phyloP scores from a whole-genome alignment of 2,113 vertebrate species.

The Chloroceryle aenea region DNA sequence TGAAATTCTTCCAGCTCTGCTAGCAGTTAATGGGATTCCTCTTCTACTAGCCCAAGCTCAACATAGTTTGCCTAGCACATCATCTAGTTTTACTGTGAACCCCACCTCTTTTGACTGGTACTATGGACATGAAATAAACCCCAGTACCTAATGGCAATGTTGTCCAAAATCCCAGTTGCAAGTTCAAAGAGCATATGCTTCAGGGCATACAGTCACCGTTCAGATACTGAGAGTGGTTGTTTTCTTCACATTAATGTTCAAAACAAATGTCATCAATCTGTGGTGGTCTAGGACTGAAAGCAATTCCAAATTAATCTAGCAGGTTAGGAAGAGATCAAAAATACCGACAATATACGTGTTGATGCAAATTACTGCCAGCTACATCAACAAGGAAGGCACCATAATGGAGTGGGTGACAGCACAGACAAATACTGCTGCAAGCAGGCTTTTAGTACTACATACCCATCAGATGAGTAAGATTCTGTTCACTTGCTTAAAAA shows the following conservation, averaged over 20 bases:
- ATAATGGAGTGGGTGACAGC: not conserved
- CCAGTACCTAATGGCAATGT: not conserved
- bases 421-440: not conserved
- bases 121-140: not conserved
- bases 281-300: not conserved
- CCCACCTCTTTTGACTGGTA: not conserved
- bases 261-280: not conserved
- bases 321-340: conserved; percentile 21
- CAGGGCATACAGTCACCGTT: not conserved
- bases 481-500: not conserved
- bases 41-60: not conserved
- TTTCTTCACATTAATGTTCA: not conserved
- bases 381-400: not conserved
- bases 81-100: not conserved
- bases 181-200: not conserved
- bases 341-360: not conserved
- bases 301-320: not conserved
- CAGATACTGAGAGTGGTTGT: rapidly evolving
- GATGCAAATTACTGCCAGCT: not conserved
- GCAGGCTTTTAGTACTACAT: not conserved
- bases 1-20: not conserved
- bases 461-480: not conserved
- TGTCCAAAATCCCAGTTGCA: not conserved
- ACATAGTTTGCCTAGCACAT: not conserved
- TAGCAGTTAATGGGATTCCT: not conserved